Evolutionary conservation across 2,888 invertebrate genomes (phyloP).

Genomic region (Alviniconcha strummeri): DNA sequence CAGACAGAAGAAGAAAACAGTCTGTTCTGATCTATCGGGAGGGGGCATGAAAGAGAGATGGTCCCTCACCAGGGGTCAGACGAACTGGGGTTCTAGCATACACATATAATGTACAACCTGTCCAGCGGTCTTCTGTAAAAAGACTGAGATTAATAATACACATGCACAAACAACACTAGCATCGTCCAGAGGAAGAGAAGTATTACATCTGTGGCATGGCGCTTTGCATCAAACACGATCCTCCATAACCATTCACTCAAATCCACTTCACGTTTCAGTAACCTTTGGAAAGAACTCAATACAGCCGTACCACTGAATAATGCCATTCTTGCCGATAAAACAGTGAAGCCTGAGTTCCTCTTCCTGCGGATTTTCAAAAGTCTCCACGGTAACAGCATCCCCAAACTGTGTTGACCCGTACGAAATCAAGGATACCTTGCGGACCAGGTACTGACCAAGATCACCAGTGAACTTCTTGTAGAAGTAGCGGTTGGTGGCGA

Average conservation of each 20-base stretch:
- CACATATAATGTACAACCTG: too few species aligned
- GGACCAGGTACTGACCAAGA: conserved; percentile 33
- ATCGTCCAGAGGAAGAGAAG: too few species aligned
- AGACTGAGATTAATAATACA: too few species aligned
- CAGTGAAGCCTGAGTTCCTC: conserved; percentile 41
- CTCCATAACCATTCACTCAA: neutral
- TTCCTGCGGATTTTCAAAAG: conserved; percentile 35
- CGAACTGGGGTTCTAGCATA: too few species aligned
- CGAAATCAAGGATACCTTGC: conserved; percentile 35
- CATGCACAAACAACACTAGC: too few species aligned
- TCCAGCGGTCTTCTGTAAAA: too few species aligned
- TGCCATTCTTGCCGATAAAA: conserved; percentile 36
- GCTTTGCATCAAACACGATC: too few species aligned
- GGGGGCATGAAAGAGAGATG: too few species aligned
- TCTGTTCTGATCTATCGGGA: too few species aligned
- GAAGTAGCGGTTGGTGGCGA: conserved; percentile 39
- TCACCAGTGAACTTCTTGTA: conserved; percentile 33
- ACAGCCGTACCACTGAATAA: conserved; percentile 43
- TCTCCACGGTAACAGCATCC: conserved; percentile 40
- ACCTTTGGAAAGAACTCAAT: conserved; percentile 35
- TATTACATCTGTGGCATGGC: too few species aligned
- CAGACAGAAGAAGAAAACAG: too few species aligned
- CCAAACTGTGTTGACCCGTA: conserved; percentile 38
- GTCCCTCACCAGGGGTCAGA: too few species aligned
- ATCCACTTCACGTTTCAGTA: neutral